Base-by-base conservation (phyloP, 2,888 invertebrate genomes). In the Muschampia plurimacula region DNA sequence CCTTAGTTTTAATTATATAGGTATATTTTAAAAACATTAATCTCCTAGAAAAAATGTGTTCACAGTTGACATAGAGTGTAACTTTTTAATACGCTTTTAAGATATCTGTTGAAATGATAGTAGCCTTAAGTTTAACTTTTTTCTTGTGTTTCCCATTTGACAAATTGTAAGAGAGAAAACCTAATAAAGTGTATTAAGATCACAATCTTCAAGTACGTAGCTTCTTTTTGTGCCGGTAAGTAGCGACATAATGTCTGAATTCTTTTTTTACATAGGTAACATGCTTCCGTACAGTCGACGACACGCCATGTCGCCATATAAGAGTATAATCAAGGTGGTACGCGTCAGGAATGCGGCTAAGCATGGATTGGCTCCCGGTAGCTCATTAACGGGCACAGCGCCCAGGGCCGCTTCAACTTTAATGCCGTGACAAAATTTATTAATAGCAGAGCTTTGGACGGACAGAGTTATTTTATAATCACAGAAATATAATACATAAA, bases 301-400 rank as follows among this genome's bases (percentile, higher is more conserved):
- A 57, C 57, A 72, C 52, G 63, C 67, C 46, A 55, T 63, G 67
- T 67, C 72, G 63, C 67, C 72, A 46, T 67, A 62, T 67, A 67
- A 62, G 72, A 63, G 72, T 67, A 72, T 72, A 72, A 72, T 72
- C 63, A 57, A 67, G 65, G 62, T 44, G 22, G 39, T 55, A 55
- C 60, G 22, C 71, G 39, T 13, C 9, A 74, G 77, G 79, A 79
- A 81, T 81, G 80, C 78, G 76, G 74, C 69, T 70, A 75, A 78
- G 75, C 75, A 66, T 68, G 71, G 74, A 69, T 76, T 72, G 76
- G 32, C 72, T 72, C 46, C 72, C 67, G n/a, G 67, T 66, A 22
- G 44, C 67, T 72, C 63, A 72, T 67, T 63, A 67, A 13, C 49
- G 67, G 28, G 10, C 57, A 22, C 22, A 22, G n/a, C 15, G 49